A percentile compares a stretch with the other conserved stretches of the same genome.
Conservation (phyloP, 2,888 invertebrate genomes). For the Branchellion lobata region DNA sequence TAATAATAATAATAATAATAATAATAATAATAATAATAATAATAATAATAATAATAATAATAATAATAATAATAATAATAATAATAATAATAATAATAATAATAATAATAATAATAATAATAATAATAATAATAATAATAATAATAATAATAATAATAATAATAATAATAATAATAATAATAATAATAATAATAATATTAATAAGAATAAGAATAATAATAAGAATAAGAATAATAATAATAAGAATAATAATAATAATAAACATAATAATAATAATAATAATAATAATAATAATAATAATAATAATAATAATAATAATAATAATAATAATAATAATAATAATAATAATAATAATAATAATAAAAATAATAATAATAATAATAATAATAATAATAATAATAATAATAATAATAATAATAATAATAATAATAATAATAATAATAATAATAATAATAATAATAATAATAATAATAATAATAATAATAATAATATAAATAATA, state of each 20-base stretch:
- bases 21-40: conserved; percentile 5
- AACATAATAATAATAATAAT: conserved; percentile 1
- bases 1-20: conserved; percentile 16
- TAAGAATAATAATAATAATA: no score
- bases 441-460: conserved; percentile 24
- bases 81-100: conserved; percentile 12
- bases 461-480: conserved; percentile 24
- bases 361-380: conserved; percentile 15
- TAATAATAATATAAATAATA: conserved; percentile 20
- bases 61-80: conserved; percentile 20
- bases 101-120: conserved; percentile 21
- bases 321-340: conserved; percentile 24
- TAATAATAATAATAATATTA: conserved; percentile 8
- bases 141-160: conserved; percentile 10
- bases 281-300: conserved; percentile 24
- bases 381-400: conserved; percentile 24
- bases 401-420: conserved; percentile 24
- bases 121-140: conserved; percentile 14
- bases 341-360: conserved; percentile 21
- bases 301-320: conserved; percentile 24
- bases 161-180: conserved; percentile 17
- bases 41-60: conserved; percentile 12
- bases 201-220: no score
- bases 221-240: no score
- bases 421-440: conserved; percentile 24